Conservation (phyloP, 2,888 invertebrate species). For the Megalurothrips usitatus region DNA sequence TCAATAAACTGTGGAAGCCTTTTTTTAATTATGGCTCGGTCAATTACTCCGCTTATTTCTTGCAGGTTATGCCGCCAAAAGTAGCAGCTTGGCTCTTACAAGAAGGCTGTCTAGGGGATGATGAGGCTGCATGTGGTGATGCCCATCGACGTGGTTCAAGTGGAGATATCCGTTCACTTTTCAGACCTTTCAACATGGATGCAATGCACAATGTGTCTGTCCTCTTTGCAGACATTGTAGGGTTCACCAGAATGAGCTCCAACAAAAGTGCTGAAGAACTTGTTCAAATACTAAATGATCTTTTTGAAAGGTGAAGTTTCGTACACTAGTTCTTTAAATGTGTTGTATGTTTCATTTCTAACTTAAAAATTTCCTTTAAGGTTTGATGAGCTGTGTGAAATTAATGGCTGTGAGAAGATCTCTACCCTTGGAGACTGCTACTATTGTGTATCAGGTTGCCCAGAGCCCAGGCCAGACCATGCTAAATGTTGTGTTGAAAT, state of each 20-base stretch:
- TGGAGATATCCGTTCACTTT: constrained; percentile 69
- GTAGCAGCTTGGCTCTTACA: constrained; percentile 81
- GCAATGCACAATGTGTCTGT: constrained; percentile 90
- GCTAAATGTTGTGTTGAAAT: constrained; percentile 94
- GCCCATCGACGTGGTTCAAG: constrained; percentile 34
- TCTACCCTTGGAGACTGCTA: constrained; percentile 92
- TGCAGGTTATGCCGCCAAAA: constrained; percentile 84
- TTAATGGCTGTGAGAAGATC: constrained; percentile 93
- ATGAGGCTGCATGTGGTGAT: constrained; percentile 56
- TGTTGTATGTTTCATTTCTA: not conserved
- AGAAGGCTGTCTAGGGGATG: constrained; percentile 56
- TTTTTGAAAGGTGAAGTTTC: constrained; percentile 69
- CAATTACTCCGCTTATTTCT: not conserved
- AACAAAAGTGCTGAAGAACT: constrained; percentile 94
- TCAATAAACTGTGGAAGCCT: not conserved
- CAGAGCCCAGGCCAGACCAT: constrained; percentile 85
- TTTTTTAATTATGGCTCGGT: not conserved
- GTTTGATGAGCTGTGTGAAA: constrained; percentile 84
- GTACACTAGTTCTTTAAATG: not conserved
- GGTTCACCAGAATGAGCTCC: constrained; percentile 95
- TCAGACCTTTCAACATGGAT: constrained; percentile 95
- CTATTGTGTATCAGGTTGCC: constrained; percentile 94
- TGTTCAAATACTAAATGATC: constrained; percentile 89
- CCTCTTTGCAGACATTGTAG: constrained; percentile 95
- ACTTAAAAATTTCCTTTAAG: not conserved